Evolutionary conservation across 2,888 invertebrate species (phyloP).

Genomic region (Halocaridina rubra): DNA sequence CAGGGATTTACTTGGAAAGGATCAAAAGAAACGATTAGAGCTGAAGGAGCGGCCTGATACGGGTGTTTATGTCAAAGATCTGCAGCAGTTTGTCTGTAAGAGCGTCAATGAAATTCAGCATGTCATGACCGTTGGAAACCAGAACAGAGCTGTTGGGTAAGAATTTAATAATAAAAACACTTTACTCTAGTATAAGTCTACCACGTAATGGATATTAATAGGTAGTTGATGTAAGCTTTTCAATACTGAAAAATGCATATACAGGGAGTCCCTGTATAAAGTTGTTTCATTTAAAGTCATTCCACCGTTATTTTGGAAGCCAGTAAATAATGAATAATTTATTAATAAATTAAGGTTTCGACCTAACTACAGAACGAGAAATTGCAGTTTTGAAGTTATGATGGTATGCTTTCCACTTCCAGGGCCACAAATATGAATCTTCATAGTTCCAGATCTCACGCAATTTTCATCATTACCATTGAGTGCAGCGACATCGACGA

Average conservation of each 20-base stretch:
- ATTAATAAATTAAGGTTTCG: no score
- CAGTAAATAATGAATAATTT: no score
- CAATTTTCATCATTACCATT: constrained; percentile 97
- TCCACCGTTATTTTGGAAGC: no score
- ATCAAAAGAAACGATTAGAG: constrained; percentile 77
- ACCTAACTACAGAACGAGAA: no score
- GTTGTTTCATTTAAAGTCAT: no score
- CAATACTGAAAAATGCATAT: no score
- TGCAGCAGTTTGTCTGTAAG: constrained; percentile 94
- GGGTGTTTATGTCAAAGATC: constrained; percentile 95
- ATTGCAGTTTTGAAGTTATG: no score
- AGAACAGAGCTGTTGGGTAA: constrained; percentile 89
- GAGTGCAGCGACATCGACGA: constrained; percentile 87
- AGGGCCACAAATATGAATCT: constrained; percentile 97
- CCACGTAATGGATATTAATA: no score
- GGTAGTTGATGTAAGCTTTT: no score
- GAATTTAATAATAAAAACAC: no score
- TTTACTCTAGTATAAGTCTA: no score
- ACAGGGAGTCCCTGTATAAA: no score
- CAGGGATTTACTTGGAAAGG: constrained; percentile 78
- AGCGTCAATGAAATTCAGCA: constrained; percentile 92
- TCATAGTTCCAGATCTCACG: constrained; percentile 97
- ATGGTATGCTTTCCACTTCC: constrained; percentile 64
- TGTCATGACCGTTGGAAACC: constrained; percentile 92
- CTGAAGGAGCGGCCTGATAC: constrained; percentile 81